phyloP scores from a whole-genome alignment of 2,797 vertebrate species.

The Typhlichthys subterraneus region DNA sequence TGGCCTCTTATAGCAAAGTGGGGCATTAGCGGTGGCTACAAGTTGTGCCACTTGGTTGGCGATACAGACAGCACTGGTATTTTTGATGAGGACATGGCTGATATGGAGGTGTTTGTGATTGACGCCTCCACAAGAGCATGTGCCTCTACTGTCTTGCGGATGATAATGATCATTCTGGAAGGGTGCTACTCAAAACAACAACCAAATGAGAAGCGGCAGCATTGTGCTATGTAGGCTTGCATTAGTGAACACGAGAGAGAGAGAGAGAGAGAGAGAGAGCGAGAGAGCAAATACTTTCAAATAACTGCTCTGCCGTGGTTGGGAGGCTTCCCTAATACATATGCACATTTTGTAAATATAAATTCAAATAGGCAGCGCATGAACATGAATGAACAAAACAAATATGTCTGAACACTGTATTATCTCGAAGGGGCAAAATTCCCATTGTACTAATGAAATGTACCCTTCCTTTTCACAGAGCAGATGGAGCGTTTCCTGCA shows the following conservation, averaged over 20 bases:
- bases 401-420: neutral
- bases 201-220: conserved; percentile 42
- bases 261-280: neutral
- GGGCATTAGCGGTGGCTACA: conserved; percentile 68
- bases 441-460: conserved; percentile 28
- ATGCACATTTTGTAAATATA: conserved; percentile 10
- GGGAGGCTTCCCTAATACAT: conserved; percentile 12
- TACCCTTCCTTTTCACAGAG: conserved; percentile 22
- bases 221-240: conserved; percentile 50
- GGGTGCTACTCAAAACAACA: conserved; percentile 49
- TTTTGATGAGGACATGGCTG: conserved; percentile 57
- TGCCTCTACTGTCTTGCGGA: conserved; percentile 35
- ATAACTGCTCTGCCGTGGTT: conserved; percentile 20
- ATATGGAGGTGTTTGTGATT: conserved; percentile 53
- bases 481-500: conserved; percentile 34
- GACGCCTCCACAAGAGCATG: conserved; percentile 45
- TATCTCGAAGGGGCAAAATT: neutral
- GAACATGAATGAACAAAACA: conserved; percentile 8
- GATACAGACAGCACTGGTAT: conserved; percentile 58
- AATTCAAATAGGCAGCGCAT: conserved; percentile 14
- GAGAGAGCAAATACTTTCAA: conserved; percentile 15
- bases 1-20: conserved; percentile 66
- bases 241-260: conserved; percentile 50
- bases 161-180: conserved; percentile 51
- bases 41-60: conserved; percentile 65